phyloP scores from a whole-genome alignment of 2,113 vertebrate species.

The Chamaea fasciata region DNA sequence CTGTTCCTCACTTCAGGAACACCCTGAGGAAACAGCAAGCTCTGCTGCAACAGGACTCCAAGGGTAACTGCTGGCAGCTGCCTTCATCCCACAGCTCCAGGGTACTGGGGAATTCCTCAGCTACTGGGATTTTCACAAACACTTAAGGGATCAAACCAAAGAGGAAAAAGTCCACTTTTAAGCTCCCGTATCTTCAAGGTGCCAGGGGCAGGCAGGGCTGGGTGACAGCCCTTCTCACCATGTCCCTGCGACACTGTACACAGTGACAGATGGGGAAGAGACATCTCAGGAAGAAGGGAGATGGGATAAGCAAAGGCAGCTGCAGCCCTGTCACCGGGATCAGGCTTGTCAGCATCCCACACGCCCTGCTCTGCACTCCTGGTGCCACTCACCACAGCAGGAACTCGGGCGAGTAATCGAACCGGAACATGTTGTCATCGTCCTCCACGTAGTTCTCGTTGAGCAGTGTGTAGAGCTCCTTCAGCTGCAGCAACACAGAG shows the following conservation, averaged over 20 bases:
- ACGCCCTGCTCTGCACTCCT: background rate
- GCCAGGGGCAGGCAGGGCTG: background rate
- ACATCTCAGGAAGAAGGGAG: background rate
- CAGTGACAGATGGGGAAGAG: background rate
- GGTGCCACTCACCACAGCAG: slow-evolving; percentile 87
- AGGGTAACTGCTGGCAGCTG: background rate
- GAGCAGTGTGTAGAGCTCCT: slow-evolving; percentile 95
- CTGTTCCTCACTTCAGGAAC: rapidly evolving
- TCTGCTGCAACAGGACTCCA: background rate
- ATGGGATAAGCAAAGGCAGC: background rate
- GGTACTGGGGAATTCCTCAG: background rate
- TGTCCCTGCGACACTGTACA: background rate
- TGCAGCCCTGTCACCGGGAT: background rate
- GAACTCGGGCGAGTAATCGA: slow-evolving; percentile 97
- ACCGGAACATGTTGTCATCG: slow-evolving; percentile 99
- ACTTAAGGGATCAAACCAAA: background rate
- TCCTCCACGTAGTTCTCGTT: slow-evolving; percentile 99
- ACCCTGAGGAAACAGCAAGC: background rate
- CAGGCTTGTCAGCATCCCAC: background rate
- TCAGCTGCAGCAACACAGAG: slow-evolving; percentile 76
- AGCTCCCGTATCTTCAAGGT: background rate
- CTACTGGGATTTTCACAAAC: background rate
- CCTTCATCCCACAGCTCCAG: background rate
- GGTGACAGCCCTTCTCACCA: background rate
- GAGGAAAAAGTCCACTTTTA: background rate